Evolutionary conservation across 2,888 invertebrate genomes (phyloP), one percentile per base, ranked within the genome.

Genomic region (Bugulina stolonifera): DNA sequence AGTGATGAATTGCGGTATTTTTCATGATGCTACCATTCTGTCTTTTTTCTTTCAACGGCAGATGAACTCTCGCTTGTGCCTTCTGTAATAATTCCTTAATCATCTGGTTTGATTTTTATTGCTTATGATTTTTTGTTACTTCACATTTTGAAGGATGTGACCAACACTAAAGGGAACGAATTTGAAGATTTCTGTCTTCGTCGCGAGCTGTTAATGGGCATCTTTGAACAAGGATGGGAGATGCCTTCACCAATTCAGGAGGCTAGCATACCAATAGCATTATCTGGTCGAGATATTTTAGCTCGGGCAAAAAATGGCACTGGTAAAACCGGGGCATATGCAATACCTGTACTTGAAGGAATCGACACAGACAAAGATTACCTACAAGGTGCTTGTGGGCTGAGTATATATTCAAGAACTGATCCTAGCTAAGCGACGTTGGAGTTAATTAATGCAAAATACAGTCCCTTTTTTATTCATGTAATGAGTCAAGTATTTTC

Each of bases 251-350:
- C 99, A 35, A 99, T 99, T 87, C 99, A 99, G 89, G 99, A 85
- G 74, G 83, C 83, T 81, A 93, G 97, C 84, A 99, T 99, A 87
- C 98, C 98, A 75, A 94, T 98, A 82, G 98, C 99, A 77, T 89
- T 99, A 79, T 92, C 94, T 81, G 98, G 98, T 81, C 92, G 95
- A 87, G 98, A 99, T 87, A 91, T 99, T 79, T 89, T 99, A 81
- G 99, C 99, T 74, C 89, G 99, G 85, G 99, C 99, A 79, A 99
- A 99, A 88, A 99, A 99, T 87, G 99, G 99, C 81, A 99, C 99
- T 78, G 89, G 98, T 90, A 99, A 99, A 89, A 99, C 99, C 82
- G 99, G 99, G 82, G 99, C 99, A 78, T 99, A 99, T 86, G 93
- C 94, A 84, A 98, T 99, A 87, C 99, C 99, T 80, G 93, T 97